Evolutionary conservation across 2,797 vertebrate species (phyloP), one percentile per base, ranked within the genome.

Genomic region (Argyrosomus regius): DNA sequence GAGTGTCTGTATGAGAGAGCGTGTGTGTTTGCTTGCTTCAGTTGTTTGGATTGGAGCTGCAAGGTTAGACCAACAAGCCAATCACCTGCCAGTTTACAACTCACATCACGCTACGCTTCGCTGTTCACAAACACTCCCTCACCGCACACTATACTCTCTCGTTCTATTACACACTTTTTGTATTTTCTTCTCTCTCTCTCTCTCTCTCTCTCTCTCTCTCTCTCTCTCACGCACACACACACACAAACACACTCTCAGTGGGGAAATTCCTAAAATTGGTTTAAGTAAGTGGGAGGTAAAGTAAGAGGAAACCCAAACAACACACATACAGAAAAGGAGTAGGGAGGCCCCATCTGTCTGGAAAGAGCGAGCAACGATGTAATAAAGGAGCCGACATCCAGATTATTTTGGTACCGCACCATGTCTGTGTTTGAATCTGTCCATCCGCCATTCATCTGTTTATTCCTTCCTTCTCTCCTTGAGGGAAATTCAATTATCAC

Each of bases 81-180:
- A 73, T 88, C 89, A 85, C 79, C 86, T 90, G 85, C 87, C 86
- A 85, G 81, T 84, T 88, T 83, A 87, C 88, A 77, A 75, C 84
- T 79, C 71, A 0, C 86, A 82, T 90, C 88, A 50, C 26, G 59
- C 63, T 14, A 75, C 26, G 77, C 87, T 88, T 77, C 56, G 26
- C 75, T 81, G 83, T 80, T 78, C 85, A 81, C 75, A 89, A 77
- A 81, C 86, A 78, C 35, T 31, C 28, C 2, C 53, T 48, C 39
- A 50, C 31, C 28, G 57, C 22, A 43, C 46, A 46, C 13, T 7
- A 0, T 58, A n/a, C 26, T 56, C 66, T 53, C 61, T 9, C 70
- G 46, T 35, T 39, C 18, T 62, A 5, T 61, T 72, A 24, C 41
- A 60, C 57, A 14, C 24, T 52, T 18, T 77, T 10, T 54, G 18